Conservation (phyloP, 2,888 invertebrate species). For the Corbicula japonica region DNA sequence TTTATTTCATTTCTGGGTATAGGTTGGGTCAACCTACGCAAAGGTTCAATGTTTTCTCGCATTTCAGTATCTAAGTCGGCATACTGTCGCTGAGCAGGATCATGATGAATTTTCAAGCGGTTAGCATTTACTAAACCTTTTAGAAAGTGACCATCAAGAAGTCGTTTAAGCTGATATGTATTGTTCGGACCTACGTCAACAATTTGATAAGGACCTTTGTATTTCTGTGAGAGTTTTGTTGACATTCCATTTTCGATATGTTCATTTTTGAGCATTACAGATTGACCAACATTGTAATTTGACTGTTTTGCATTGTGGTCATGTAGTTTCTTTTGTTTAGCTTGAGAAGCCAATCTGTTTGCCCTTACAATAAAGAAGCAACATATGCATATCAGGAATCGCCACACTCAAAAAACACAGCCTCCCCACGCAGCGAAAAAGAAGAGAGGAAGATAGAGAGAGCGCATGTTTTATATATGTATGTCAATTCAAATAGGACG, state of each 20-base stretch:
- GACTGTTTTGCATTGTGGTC: conserved; percentile 33
- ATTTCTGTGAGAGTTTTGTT: conserved; percentile 39
- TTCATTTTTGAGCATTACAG: conserved; percentile 20
- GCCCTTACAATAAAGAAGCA: conserved; percentile 24
- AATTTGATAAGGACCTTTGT: conserved; percentile 52
- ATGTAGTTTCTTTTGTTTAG: conserved; percentile 41
- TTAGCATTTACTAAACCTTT: background rate
- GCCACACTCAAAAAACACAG: no score
- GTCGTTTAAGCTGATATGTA: conserved; percentile 19
- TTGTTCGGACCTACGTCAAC: conserved; percentile 43
- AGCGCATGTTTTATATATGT: no score
- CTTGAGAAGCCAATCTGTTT: conserved; percentile 26
- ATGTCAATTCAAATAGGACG: no score
- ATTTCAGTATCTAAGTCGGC: no score
- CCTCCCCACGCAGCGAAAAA: no score
- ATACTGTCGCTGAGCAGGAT: no score
- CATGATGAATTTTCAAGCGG: background rate
- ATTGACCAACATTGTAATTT: conserved; percentile 19
- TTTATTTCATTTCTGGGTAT: no score
- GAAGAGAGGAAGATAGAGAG: no score
- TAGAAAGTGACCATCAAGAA: background rate
- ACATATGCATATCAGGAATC: no score
- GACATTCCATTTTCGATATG: conserved; percentile 26
- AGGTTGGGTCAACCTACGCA: no score
- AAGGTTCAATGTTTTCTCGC: no score